Percentiles rank a stretch among this genome's conserved stretches.
Conservation (phyloP, 2,888 invertebrate species). For the Villa cingulata region DNA sequence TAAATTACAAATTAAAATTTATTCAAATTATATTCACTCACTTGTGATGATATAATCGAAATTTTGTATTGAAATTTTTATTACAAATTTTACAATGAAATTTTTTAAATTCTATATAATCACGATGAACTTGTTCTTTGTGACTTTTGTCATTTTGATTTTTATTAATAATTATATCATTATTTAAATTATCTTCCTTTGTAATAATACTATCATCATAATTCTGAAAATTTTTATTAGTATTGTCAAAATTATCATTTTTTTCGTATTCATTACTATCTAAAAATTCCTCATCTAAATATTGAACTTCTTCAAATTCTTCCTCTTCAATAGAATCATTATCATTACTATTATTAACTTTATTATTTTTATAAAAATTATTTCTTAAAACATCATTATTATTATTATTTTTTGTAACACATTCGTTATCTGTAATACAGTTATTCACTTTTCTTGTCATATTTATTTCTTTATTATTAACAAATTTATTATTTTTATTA, state of each 20-base stretch:
- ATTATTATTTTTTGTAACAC: too few species aligned
- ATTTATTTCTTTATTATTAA: neutral
- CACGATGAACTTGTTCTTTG: too few species aligned
- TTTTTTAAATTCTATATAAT: too few species aligned
- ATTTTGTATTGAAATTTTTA: neutral
- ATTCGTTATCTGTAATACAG: too few species aligned
- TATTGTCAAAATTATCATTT: neutral
- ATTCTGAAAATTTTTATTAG: neutral
- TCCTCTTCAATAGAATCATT: neutral
- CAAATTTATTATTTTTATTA: too few species aligned
- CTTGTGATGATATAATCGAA: slow-evolving; percentile 9
- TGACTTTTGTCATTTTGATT: too few species aligned
- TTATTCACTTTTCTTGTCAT: too few species aligned
- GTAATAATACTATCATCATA: neutral
- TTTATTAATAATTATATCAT: too few species aligned
- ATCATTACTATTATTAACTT: neutral
- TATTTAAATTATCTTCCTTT: neutral
- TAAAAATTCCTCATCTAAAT: slow-evolving; percentile 7
- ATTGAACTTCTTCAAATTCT: too few species aligned
- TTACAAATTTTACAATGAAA: neutral
- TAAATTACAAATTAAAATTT: neutral
- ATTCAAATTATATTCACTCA: too few species aligned
- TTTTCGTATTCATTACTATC: neutral
- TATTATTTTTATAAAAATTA: too few species aligned
- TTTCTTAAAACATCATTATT: too few species aligned